Conservation (phyloP, 2,113 vertebrate species). For the Stigmatopora argus region DNA sequence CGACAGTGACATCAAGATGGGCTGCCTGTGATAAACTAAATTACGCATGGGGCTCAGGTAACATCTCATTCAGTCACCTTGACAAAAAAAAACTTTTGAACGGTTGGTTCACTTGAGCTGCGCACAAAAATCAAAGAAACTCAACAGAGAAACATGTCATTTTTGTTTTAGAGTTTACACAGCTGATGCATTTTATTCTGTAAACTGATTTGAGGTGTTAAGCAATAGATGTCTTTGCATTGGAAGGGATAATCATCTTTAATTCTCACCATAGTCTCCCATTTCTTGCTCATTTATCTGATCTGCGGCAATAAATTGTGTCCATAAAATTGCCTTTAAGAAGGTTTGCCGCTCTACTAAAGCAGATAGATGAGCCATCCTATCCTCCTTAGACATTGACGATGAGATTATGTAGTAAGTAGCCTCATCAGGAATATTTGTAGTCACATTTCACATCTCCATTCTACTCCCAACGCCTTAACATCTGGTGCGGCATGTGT, state of each 20-base stretch:
- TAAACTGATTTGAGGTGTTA: background rate
- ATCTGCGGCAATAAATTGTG: background rate
- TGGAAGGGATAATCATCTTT: background rate
- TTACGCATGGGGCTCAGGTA: background rate
- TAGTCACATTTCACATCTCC: background rate
- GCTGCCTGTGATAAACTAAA: background rate
- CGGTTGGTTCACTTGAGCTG: too few species aligned
- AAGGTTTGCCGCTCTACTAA: background rate
- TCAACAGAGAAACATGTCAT: too few species aligned
- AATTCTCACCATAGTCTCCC: background rate
- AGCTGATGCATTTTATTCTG: too few species aligned
- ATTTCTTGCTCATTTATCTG: background rate
- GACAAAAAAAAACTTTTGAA: background rate
- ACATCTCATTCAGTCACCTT: background rate
- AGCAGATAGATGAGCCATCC: background rate
- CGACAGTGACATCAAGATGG: constrained; percentile 18
- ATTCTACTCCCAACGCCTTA: background rate
- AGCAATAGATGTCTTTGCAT: background rate
- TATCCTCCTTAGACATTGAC: background rate
- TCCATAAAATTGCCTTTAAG: background rate
- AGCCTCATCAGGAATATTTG: background rate
- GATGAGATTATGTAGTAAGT: background rate
- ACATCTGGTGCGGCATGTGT: constrained; percentile 6
- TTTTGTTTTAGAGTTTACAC: too few species aligned
- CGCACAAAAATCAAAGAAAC: too few species aligned